Percentiles rank a stretch among this genome's conserved stretches.
phyloP scores from a whole-genome alignment of 1,140 invertebrate species.

The Hyles vespertilio region DNA sequence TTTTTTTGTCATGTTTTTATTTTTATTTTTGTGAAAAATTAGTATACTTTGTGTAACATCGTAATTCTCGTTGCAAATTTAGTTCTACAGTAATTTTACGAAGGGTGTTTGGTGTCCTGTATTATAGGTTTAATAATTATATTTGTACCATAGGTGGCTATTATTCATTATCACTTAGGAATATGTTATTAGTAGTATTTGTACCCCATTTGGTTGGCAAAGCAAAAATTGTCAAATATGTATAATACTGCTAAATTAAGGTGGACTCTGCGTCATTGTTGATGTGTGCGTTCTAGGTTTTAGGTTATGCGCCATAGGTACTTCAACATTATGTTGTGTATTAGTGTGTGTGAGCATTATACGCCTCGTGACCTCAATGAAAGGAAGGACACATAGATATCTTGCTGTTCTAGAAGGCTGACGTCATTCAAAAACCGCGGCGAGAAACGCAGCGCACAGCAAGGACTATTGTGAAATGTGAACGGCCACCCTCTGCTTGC shows the following conservation, averaged over 20 bases:
- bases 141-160: too few species aligned
- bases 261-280: conserved; percentile 17
- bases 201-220: neutral
- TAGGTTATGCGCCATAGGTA: conserved; percentile 43
- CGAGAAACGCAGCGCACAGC: conserved; percentile 58
- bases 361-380: conserved; percentile 65
- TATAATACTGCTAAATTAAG: conserved; percentile 40
- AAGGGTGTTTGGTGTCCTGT: conserved; percentile 24
- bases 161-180: too few species aligned
- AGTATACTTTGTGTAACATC: conserved; percentile 12
- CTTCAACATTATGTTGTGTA: conserved; percentile 30
- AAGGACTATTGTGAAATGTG: conserved; percentile 74
- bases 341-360: conserved; percentile 62
- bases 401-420: conserved; percentile 68
- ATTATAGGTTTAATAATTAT: conserved; percentile 4
- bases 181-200: too few species aligned
- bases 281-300: conserved; percentile 14
- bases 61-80: neutral
- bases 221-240: conserved; percentile 10
- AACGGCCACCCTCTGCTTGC: conserved; percentile 68
- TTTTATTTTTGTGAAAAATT: conserved; percentile 1
- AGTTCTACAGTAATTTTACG: neutral
- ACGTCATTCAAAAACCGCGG: conserved; percentile 65
- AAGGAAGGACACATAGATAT: conserved; percentile 56
- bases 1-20: neutral